Percentiles rank a stretch among this genome's conserved stretches.
Evolutionary conservation across 2,113 vertebrate species (phyloP).

Genomic region (Heptranchias perlo): DNA sequence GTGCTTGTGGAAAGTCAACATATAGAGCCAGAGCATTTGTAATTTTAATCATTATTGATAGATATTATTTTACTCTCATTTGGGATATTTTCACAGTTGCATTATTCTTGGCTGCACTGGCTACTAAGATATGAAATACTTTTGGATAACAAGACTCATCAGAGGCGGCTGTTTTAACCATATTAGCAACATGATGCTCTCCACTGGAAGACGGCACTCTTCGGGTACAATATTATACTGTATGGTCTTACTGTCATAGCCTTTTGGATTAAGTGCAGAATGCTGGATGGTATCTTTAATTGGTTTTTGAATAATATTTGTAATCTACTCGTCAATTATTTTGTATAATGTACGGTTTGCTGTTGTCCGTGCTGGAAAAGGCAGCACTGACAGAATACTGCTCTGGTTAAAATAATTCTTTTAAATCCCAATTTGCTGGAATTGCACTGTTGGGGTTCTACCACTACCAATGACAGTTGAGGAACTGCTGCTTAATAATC

Average conservation of each 20-base stretch:
- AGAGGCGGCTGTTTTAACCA: neutral
- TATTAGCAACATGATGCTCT: neutral
- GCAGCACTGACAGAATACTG: no score
- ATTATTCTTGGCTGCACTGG: neutral
- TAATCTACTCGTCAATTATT: neutral
- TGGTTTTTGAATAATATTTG: neutral
- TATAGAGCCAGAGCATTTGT: neutral
- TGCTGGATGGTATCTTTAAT: neutral
- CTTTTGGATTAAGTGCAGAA: neutral
- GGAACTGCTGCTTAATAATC: neutral
- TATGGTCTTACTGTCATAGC: neutral
- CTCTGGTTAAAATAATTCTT: neutral
- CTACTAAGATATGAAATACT: neutral
- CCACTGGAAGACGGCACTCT: neutral
- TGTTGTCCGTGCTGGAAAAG: neutral
- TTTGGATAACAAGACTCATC: neutral
- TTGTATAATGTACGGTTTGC: neutral
- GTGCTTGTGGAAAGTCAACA: no score
- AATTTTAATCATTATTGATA: neutral
- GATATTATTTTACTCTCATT: neutral
- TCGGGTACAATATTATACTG: constrained; percentile 1
- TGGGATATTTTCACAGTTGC: neutral
- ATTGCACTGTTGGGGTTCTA: neutral
- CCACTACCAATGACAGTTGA: neutral
- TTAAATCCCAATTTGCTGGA: neutral